phyloP scores from a whole-genome alignment of 30 jellyfish, hydroid and myxozoan genomes.

The Hydractinia echinata region DNA sequence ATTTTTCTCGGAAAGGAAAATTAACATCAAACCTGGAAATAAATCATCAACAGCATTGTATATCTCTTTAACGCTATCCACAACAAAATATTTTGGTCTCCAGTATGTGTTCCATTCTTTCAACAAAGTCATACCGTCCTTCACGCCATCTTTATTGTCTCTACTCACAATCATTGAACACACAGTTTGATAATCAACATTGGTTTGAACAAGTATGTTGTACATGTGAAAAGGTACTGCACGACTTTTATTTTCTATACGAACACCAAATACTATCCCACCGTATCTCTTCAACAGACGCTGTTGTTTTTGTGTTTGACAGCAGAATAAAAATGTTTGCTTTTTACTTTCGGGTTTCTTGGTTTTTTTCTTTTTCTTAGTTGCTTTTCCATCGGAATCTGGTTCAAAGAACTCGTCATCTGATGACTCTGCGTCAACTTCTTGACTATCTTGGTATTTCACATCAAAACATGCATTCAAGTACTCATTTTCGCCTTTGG shows the following conservation, averaged over 20 bases:
- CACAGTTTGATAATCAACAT: conserved; percentile 19
- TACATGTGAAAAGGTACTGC: conserved; percentile 4
- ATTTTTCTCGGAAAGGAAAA: not conserved
- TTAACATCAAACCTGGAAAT: conserved; percentile 2
- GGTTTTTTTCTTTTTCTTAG: not conserved
- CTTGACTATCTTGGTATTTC: not conserved
- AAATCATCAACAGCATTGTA: not conserved
- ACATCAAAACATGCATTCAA: not conserved
- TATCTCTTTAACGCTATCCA: conserved; percentile 12
- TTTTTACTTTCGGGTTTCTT: not conserved
- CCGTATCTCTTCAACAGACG: conserved; percentile 22
- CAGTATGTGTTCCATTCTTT: conserved; percentile 26
- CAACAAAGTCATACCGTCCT: not conserved
- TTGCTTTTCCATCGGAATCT: not conserved
- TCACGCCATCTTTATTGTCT: not conserved
- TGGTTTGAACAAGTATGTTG: conserved; percentile 22
- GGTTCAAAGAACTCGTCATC: conserved; percentile 18
- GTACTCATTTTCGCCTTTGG: not conserved
- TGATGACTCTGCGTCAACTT: not conserved
- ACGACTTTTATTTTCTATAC: not conserved
- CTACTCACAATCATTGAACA: conserved; percentile 11
- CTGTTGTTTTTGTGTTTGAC: conserved; percentile 10
- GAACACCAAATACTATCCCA: not conserved
- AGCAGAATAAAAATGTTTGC: conserved; percentile 1
- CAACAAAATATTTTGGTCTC: conserved; percentile 8